Evolutionary conservation across 2,797 vertebrate species (phyloP), one percentile per base, ranked within the genome.

Genomic region (Semotilus atromaculatus): DNA sequence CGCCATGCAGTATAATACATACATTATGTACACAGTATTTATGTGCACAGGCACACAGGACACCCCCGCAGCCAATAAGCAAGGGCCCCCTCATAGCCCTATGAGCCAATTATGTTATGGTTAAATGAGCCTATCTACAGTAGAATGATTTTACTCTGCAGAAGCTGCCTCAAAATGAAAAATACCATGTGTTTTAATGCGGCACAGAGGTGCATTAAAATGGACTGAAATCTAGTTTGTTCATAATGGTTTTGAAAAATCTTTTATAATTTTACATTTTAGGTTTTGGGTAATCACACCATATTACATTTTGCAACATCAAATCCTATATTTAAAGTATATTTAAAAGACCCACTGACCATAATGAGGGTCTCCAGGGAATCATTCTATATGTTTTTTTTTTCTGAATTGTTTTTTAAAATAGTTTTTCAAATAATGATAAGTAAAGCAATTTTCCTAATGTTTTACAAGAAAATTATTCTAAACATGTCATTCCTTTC

Each of bases 21-120:
- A 36, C 53, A 77, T 60, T 58, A 60, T 77, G 23, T 77, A 48
- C 58, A 66, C 26, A 5, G 26, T 66, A 23, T 66, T 66, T 66
- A 79, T 79, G 53, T n/a, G 74, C 53, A 60, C 53, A 77, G 74
- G 14, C 74, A 77, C 34, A 76, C 26, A 58, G 74, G 74, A 60
- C 74, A 76, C 53, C 53, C 74, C 53, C 53, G 34, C 73, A 36
- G 2, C 53, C 34, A 60, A 77, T 60, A 60, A 77, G 53, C 74
- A 40, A 26, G 14, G 53, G 23, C 74, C 13, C 14, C 36, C 74
- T 77, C 53, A 26, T 34, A n/a, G 53, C 23, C 34, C 55, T 77
- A 60, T 60, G 74, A 77, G 36, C 53, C 53, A 60, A 60, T 60
- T 77, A 77, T 18, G 4, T 26, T 40, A 58, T 16, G 36, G 53